Conservation (phyloP, 2,888 invertebrate species). For the Tiliacea aurago region DNA sequence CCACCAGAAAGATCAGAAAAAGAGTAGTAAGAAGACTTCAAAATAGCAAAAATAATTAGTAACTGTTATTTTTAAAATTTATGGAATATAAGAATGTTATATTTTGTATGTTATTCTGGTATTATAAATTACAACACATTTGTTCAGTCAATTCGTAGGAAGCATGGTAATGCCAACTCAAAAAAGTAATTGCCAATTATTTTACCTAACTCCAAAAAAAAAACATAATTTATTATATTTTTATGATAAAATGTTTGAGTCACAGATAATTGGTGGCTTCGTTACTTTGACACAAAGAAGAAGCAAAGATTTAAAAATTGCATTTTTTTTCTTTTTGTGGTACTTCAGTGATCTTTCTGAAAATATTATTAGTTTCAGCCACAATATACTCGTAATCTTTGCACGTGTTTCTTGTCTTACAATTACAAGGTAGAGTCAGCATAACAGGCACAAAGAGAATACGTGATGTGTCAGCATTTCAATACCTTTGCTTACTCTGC, state of each 20-base stretch:
- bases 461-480: conserved; percentile 42
- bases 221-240: no score
- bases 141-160: conserved; percentile 7
- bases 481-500: conserved; percentile 33
- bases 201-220: no score
- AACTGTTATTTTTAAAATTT: background rate
- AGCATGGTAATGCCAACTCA: background rate
- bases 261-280: conserved; percentile 26
- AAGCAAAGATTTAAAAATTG: background rate
- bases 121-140: conserved; percentile 5
- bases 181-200: conserved; percentile 32
- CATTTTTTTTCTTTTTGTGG: background rate
- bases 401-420: conserved; percentile 30
- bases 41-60: conserved; percentile 68
- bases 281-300: conserved; percentile 2
- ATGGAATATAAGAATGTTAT: background rate
- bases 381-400: conserved; percentile 3
- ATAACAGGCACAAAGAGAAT: conserved; percentile 23
- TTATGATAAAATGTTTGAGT: conserved; percentile 7
- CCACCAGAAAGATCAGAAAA: conserved; percentile 71
- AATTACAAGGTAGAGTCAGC: conserved; percentile 29
- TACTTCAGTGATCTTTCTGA: background rate
- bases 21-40: conserved; percentile 66
- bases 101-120: conserved; percentile 4
- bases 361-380: background rate